Percentiles rank a stretch among this genome's conserved stretches.
These are phyloP conservation scores for Oreochromis tanganicae DNA, from an alignment of 2,113 vertebrate species.

Conservation along the genomic window DNA sequence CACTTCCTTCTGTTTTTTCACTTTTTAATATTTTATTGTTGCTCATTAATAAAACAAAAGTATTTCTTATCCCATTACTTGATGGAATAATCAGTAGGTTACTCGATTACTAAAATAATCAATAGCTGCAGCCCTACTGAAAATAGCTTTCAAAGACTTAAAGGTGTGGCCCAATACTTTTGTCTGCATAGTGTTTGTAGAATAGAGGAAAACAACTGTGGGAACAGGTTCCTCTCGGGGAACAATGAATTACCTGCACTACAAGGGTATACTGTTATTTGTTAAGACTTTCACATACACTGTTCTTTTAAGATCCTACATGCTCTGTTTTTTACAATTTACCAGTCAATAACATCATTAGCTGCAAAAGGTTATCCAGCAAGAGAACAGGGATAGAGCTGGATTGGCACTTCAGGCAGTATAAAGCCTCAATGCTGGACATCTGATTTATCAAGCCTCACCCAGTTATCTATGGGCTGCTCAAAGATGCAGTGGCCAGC, in stretches of 20 bases:
- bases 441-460: not conserved
- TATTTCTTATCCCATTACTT: not conserved
- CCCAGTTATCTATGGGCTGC: not conserved
- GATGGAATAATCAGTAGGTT: not conserved
- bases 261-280: not conserved
- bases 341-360: not conserved
- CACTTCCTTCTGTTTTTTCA: rapidly evolving
- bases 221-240: not conserved
- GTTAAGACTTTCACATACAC: not conserved
- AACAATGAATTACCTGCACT: not conserved
- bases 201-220: not conserved
- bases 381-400: not conserved
- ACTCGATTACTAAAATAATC: not conserved
- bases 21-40: not conserved
- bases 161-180: not conserved
- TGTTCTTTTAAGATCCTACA: not conserved
- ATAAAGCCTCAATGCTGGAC: not conserved
- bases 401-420: not conserved
- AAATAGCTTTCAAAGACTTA: not conserved
- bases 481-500: constrained; percentile 14
- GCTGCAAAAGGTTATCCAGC: not conserved
- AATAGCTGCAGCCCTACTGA: not conserved
- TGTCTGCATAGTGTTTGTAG: not conserved
- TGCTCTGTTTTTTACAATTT: not conserved
- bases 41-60: not conserved